Evolutionary conservation across 1,140 invertebrate species (phyloP).

Genomic region (Sycophaga agraensis): DNA sequence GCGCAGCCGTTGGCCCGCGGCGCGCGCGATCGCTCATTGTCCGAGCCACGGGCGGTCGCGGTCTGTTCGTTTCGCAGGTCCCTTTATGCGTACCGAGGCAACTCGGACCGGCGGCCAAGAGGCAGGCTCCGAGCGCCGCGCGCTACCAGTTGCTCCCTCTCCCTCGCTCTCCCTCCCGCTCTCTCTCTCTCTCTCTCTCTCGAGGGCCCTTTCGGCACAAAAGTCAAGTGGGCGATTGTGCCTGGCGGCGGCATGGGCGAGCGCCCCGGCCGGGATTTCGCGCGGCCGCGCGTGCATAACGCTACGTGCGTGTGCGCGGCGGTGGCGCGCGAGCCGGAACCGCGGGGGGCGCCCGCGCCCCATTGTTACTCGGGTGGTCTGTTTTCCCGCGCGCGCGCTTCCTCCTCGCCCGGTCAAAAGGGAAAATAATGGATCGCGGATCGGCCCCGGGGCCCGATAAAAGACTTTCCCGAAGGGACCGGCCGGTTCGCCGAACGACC

Average conservation of each 20-base stretch:
- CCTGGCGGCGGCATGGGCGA: too few species aligned
- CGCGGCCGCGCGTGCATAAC: not conserved
- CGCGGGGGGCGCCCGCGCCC: not conserved
- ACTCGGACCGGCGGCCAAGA: too few species aligned
- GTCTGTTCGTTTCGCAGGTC: constrained; percentile 35
- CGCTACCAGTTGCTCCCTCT: too few species aligned
- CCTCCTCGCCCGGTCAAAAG: constrained; percentile 1
- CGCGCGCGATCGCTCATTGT: constrained; percentile 11
- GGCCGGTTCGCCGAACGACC: too few species aligned
- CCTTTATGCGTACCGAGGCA: too few species aligned
- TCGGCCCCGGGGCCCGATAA: not conserved
- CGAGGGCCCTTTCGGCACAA: constrained; percentile 43
- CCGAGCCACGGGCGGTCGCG: not conserved
- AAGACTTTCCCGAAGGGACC: too few species aligned
- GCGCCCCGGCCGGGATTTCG: too few species aligned
- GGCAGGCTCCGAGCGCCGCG: too few species aligned
- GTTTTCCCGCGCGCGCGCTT: constrained; percentile 11
- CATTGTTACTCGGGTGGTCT: constrained; percentile 27
- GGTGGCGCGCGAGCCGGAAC: constrained; percentile 14
- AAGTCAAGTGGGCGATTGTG: too few species aligned
- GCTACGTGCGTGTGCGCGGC: not conserved
- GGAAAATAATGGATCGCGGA: constrained; percentile 18
- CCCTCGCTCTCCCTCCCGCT: constrained; percentile 23
- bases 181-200: constrained; percentile 27
- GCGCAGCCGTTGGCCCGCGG: too few species aligned